A percentile compares a stretch with the other conserved stretches of the same genome.
These are phyloP conservation scores for Notarius lentiginosus DNA, from an alignment of 2,113 vertebrate genomes.

Conservation along the genomic window DNA sequence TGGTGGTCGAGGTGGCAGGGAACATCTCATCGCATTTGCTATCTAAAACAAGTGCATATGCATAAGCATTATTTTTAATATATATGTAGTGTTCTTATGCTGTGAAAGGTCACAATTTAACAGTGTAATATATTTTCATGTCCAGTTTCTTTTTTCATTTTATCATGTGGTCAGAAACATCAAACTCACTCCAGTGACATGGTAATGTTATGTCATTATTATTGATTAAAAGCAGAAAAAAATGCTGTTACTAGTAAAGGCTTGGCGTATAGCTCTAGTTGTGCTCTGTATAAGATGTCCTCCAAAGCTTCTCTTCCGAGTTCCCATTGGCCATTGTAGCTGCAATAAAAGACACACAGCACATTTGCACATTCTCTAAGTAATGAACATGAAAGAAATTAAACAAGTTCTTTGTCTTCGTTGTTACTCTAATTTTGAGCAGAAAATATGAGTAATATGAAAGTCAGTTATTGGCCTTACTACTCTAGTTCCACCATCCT, in stretches of 20 bases:
- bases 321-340: constrained; percentile 98
- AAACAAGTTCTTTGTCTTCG: not conserved
- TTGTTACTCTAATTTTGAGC: not conserved
- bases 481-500: not conserved
- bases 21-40: constrained; percentile 95
- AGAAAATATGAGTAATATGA: not conserved
- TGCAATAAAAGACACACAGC: constrained; percentile 54
- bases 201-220: not conserved
- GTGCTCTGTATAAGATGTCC: constrained; percentile 94
- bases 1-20: constrained; percentile 88
- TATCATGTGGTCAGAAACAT: not conserved
- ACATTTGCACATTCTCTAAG: constrained; percentile 22
- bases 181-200: not conserved
- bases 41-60: constrained; percentile 72
- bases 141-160: not conserved
- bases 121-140: not conserved
- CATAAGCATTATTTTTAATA: not conserved
- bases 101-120: not conserved
- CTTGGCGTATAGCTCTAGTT: constrained; percentile 96
- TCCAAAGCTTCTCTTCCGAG: constrained; percentile 93
- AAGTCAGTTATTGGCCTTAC: not conserved
- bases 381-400: constrained; percentile 4
- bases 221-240: not conserved
- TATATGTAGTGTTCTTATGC: not conserved
- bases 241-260: constrained; percentile 85